These are phyloP conservation scores for Microctenopoma lineatum DNA, from an alignment of 2,797 vertebrate genomes.

Conservation along the genomic window DNA sequence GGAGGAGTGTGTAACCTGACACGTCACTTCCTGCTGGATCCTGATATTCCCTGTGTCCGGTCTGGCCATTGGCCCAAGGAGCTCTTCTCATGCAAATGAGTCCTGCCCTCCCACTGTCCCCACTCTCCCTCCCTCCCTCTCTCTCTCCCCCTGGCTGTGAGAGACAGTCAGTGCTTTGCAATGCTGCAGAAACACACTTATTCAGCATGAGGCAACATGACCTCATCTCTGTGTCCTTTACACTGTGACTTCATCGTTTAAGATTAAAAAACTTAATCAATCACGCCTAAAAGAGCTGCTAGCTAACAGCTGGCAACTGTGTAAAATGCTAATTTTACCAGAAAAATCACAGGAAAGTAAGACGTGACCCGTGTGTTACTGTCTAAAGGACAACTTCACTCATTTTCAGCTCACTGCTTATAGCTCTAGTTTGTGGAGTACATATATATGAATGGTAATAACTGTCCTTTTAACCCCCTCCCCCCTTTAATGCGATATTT, in stretches of 20 bases:
- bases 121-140: not conserved
- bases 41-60: conserved; percentile 59
- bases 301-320: not conserved
- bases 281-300: not conserved
- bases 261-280: too few species aligned
- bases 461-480: too few species aligned
- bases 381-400: too few species aligned
- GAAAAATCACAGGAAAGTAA: too few species aligned
- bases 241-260: not conserved
- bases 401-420: too few species aligned
- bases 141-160: conserved; percentile 62
- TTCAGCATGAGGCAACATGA: not conserved
- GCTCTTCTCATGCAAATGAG: conserved; percentile 61
- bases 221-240: conserved; percentile 10
- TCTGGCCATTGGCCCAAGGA: conserved; percentile 55
- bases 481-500: too few species aligned
- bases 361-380: too few species aligned
- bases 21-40: conserved; percentile 71
- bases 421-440: too few species aligned
- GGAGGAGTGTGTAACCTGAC: conserved; percentile 69
- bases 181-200: conserved; percentile 1
- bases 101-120: conserved; percentile 37
- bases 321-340: too few species aligned
- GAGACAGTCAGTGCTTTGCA: conserved; percentile 20
- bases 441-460: too few species aligned